phyloP scores from a whole-genome alignment of 1,140 invertebrate species.

The Eciton burchellii region DNA sequence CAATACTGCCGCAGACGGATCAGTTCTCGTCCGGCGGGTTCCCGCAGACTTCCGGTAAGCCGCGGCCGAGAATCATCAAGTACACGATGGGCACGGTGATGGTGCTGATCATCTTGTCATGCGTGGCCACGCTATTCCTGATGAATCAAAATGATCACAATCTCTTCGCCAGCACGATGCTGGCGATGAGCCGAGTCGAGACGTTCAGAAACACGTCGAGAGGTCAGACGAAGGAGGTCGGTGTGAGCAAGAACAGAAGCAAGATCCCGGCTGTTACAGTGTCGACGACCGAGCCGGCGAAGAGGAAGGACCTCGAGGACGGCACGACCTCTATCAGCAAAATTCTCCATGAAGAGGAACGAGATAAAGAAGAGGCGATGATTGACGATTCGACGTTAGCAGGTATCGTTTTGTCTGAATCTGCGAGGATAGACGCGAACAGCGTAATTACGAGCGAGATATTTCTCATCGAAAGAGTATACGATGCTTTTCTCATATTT shows the following conservation, averaged over 20 bases:
- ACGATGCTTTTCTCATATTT: too few relatives aligned
- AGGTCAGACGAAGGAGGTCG: conserved; percentile 45
- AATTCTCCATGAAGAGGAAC: conserved; percentile 11
- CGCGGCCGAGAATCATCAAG: conserved; percentile 64
- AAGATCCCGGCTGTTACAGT: conserved; percentile 23
- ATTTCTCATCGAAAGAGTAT: background rate
- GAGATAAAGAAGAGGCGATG: conserved; percentile 15
- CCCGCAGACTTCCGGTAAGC: conserved; percentile 50
- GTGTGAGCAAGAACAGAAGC: conserved; percentile 50
- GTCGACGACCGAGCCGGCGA: conserved; percentile 38
- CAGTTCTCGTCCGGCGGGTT: conserved; percentile 87
- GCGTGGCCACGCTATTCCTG: conserved; percentile 69
- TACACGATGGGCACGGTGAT: conserved; percentile 67
- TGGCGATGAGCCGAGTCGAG: conserved; percentile 66
- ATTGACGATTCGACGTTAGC: conserved; percentile 35
- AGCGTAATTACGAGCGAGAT: background rate
- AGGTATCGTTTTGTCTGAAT: conserved; percentile 50
- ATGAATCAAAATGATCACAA: conserved; percentile 76
- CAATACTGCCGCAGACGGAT: conserved; percentile 90
- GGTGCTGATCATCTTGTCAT: conserved; percentile 70
- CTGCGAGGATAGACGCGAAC: background rate
- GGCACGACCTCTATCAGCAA: conserved; percentile 24
- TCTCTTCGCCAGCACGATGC: conserved; percentile 69
- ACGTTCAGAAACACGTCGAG: conserved; percentile 53
- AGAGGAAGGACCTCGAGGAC: conserved; percentile 50